These are phyloP conservation scores for Pandemis heparana DNA, from an alignment of 2,888 invertebrate genomes.

Conservation along the genomic window DNA sequence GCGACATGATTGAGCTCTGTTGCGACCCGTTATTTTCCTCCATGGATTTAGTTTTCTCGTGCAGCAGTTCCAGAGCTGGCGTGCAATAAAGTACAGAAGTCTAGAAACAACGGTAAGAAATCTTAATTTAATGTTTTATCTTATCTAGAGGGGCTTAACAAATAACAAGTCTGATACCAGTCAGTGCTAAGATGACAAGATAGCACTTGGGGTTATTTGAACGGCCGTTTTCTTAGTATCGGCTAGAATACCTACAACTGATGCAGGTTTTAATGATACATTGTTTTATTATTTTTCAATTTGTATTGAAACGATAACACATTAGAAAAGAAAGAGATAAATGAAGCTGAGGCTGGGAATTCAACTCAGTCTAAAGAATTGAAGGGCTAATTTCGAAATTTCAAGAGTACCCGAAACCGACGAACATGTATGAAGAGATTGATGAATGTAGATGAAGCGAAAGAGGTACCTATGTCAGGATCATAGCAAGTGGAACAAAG, in stretches of 20 bases:
- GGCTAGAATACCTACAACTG: background rate
- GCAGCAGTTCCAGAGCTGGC: constrained; percentile 88
- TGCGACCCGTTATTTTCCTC: constrained; percentile 77
- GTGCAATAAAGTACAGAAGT: constrained; percentile 45
- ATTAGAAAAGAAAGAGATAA: no score
- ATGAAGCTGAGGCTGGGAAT: no score
- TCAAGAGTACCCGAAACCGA: no score
- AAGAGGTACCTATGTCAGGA: no score
- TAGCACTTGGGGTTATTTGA: constrained; percentile 6
- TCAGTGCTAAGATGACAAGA: constrained; percentile 17
- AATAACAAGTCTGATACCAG: constrained; percentile 25
- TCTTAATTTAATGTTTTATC: constrained; percentile 22
- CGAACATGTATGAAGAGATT: no score
- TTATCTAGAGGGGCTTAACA: constrained; percentile 33
- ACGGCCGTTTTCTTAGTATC: background rate
- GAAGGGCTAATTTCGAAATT: no score
- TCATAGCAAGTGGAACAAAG: no score
- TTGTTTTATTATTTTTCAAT: no score
- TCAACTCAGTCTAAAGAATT: no score
- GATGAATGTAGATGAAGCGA: no score
- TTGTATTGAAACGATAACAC: no score
- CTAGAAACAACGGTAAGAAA: constrained; percentile 18
- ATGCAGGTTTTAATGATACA: no score
- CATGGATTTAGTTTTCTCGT: constrained; percentile 87
- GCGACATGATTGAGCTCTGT: constrained; percentile 78